Conservation (phyloP, 2,797 vertebrate species). For the Coregonus suidteri region DNA sequence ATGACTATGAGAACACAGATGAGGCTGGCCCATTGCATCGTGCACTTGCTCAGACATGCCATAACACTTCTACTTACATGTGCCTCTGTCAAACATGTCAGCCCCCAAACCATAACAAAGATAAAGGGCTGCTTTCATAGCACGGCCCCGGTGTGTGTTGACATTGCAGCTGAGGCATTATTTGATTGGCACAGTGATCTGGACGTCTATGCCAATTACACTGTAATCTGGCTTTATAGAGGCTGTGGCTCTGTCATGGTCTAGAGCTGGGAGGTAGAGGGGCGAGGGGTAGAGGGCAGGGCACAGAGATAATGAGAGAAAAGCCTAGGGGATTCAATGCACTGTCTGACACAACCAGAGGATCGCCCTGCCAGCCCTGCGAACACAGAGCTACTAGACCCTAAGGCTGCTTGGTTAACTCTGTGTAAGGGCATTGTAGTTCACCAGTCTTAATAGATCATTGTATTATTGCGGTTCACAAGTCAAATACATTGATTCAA, state of each 20-base stretch:
- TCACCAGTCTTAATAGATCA: background rate
- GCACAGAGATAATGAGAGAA: background rate
- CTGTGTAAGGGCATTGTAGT: background rate
- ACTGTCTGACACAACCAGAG: background rate
- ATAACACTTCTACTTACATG: constrained; percentile 72
- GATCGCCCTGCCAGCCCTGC: no score
- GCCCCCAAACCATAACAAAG: constrained; percentile 71
- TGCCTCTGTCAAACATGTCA: constrained; percentile 74
- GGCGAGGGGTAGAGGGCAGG: background rate
- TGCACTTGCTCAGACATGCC: constrained; percentile 68
- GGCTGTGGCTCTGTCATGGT: constrained; percentile 57
- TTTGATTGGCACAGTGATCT: constrained; percentile 69
- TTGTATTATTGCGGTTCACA: background rate
- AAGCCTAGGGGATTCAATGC: constrained; percentile 2
- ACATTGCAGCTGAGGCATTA: constrained; percentile 68
- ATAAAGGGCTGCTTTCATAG: constrained; percentile 66
- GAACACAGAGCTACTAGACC: background rate
- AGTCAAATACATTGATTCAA: background rate
- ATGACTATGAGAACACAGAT: constrained; percentile 17
- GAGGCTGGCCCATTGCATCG: constrained; percentile 58
- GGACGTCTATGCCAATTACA: constrained; percentile 66
- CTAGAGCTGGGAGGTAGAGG: constrained; percentile 39
- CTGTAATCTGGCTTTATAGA: constrained; percentile 60
- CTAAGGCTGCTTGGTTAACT: background rate
- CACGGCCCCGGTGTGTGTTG: constrained; percentile 44